Base-by-base conservation (phyloP, 2,797 vertebrate genomes). In the Forpus xanthops region DNA sequence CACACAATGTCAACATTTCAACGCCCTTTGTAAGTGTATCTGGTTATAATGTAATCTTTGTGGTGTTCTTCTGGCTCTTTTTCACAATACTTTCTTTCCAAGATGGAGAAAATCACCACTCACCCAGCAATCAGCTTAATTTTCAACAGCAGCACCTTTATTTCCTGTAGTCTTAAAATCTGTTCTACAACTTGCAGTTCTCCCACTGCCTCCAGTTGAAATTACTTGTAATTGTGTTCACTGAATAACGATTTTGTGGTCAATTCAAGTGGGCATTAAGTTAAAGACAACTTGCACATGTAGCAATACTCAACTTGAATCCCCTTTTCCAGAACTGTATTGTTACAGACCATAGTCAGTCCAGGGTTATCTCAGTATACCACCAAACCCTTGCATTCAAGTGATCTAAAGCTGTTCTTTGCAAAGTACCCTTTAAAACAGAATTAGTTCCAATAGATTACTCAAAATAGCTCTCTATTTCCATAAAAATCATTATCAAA, bases 401-500 rank as follows among this genome's bases (percentile, higher is more conserved):
- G 16, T 33, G 25, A 56, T 35, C 42, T 79, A 70, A 86, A 84
- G 52, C 35, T 49, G n/a, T n/a, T 79, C 61, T 85, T 72, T 58
- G 49, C 27, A 81, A 90, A 86, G 15, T 1, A 3, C 41, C 24
- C 66, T 88, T 70, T 66, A 74, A 92, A 95, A 77, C 15, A 87
- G 84, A 89, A 82, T 58, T 70, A 68, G 14, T 84, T 87, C 64
- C 20, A 82, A 77, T 3, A 72, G 31, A 47, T 31, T 67, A 44
- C 66, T 93, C 50, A 45, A 37, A 94, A 84, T 45, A 87, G 21
- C 10, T 44, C 41, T 42, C 15, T 53, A 53, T 85, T 93, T 71
- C 27, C 31, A 84, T 75, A 87, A 94, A 87, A 85, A 71, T 35
- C 25, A 67, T 52, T 37, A 90, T 53, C 70, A 83, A 89, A 96